Conservation (phyloP, 1,140 invertebrate species). For the Macrosteles quadrilineatus region DNA sequence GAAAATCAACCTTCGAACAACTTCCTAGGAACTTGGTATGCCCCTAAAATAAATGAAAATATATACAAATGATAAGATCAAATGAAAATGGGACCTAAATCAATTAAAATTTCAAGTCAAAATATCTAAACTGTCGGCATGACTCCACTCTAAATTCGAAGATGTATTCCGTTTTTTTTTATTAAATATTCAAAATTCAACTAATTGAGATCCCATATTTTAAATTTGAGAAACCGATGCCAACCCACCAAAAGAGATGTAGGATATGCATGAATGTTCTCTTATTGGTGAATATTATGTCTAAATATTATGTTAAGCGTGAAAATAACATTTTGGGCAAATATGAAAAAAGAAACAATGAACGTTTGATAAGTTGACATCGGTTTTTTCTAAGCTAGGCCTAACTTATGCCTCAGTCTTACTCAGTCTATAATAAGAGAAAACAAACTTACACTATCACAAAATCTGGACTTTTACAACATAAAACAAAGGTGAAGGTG, state of each 20-base stretch:
- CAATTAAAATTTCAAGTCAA: not conserved
- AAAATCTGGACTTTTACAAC: not conserved
- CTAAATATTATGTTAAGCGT: too few species aligned
- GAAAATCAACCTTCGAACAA: not conserved
- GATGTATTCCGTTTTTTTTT: too few species aligned
- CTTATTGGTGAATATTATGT: too few species aligned
- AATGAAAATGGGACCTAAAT: slow-evolving; percentile 5
- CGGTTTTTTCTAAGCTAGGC: not conserved
- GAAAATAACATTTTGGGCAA: too few species aligned
- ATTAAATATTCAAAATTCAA: too few species aligned
- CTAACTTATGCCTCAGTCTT: slow-evolving; percentile 3
- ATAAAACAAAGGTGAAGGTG: too few species aligned
- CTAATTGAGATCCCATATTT: slow-evolving; percentile 23
- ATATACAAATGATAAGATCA: not conserved
- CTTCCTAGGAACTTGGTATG: slow-evolving; percentile 3
- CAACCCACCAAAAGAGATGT: not conserved
- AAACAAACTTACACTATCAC: not conserved
- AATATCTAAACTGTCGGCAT: too few species aligned
- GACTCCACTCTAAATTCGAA: too few species aligned
- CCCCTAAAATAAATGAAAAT: slow-evolving; percentile 2
- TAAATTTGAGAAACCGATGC: slow-evolving; percentile 5
- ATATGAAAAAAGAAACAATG: too few species aligned
- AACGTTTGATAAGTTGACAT: not conserved
- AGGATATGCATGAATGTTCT: too few species aligned
- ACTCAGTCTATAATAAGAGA: not conserved